A percentile compares a stretch with the other conserved stretches of the same genome.
These are phyloP conservation scores for Centroberyx gerrardi DNA, from an alignment of 2,797 vertebrate genomes.

Conservation along the genomic window DNA sequence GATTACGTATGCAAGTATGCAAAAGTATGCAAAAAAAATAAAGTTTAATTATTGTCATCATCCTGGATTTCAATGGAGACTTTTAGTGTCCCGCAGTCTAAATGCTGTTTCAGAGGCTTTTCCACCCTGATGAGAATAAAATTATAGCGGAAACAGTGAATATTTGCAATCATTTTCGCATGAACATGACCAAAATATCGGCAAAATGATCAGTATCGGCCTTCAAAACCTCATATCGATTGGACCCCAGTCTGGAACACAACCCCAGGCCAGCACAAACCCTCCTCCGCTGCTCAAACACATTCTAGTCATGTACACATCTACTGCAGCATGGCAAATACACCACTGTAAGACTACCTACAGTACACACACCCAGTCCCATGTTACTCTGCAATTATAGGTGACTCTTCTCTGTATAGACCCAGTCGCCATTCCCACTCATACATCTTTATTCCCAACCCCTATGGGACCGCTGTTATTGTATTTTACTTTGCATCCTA, in stretches of 20 bases:
- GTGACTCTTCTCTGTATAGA: constrained; percentile 25
- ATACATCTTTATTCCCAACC: neutral
- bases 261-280: constrained; percentile 57
- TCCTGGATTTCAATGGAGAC: too few relatives aligned
- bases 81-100: too few relatives aligned
- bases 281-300: constrained; percentile 58
- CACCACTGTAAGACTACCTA: constrained; percentile 46
- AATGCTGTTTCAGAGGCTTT: too few relatives aligned
- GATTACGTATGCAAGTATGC: too few relatives aligned
- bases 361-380: constrained; percentile 60
- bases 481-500: neutral
- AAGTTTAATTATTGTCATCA: too few relatives aligned
- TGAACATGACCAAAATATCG: constrained; percentile 21
- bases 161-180: too few relatives aligned
- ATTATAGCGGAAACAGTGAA: too few relatives aligned
- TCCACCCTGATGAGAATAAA: too few relatives aligned
- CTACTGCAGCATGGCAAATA: constrained; percentile 68
- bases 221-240: constrained; percentile 20
- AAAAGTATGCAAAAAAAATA: too few relatives aligned
- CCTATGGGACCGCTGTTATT: neutral
- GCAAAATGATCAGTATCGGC: constrained; percentile 48
- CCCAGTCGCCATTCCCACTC: neutral
- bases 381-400: constrained; percentile 45
- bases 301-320: constrained; percentile 74
- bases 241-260: constrained; percentile 63